Conservation (phyloP, 1,140 invertebrate genomes). For the Lordiphosa mommai region DNA sequence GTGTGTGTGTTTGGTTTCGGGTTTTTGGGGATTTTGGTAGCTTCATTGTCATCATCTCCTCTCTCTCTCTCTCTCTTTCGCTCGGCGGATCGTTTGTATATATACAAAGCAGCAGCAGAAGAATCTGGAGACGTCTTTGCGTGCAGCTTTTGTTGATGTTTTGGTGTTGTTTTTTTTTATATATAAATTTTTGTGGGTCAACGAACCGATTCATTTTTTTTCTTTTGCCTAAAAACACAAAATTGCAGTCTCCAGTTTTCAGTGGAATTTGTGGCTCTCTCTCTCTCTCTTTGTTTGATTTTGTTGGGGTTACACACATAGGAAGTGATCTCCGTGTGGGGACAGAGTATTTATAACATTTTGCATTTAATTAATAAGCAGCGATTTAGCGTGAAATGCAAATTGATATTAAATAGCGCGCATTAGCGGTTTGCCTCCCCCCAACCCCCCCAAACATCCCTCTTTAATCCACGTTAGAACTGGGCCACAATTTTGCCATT, state of each 20-base stretch:
- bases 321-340: neutral
- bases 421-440: conserved; percentile 72
- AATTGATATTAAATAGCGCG: conserved; percentile 70
- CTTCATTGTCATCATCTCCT: conserved; percentile 13
- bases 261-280: conserved; percentile 44
- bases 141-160: conserved; percentile 19
- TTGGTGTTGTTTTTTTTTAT: conserved; percentile 8
- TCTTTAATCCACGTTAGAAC: conserved; percentile 3
- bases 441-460: neutral
- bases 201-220: conserved; percentile 50
- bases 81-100: neutral
- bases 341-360: no score
- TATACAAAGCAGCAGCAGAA: conserved; percentile 17
- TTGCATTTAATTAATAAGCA: conserved; percentile 64
- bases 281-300: neutral
- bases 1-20: conserved; percentile 29
- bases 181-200: conserved; percentile 50
- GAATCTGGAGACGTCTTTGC: conserved; percentile 39
- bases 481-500: conserved; percentile 6
- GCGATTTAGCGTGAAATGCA: conserved; percentile 56
- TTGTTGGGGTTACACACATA: no score
- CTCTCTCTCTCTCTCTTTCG: conserved; percentile 13
- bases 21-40: conserved; percentile 20
- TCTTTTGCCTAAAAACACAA: conserved; percentile 68
- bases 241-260: conserved; percentile 58